Percentiles rank a stretch among this genome's conserved stretches.
These are phyloP conservation scores for Leptinotarsa tumamoca DNA, from an alignment of 2,888 invertebrate genomes.

Conservation along the genomic window DNA sequence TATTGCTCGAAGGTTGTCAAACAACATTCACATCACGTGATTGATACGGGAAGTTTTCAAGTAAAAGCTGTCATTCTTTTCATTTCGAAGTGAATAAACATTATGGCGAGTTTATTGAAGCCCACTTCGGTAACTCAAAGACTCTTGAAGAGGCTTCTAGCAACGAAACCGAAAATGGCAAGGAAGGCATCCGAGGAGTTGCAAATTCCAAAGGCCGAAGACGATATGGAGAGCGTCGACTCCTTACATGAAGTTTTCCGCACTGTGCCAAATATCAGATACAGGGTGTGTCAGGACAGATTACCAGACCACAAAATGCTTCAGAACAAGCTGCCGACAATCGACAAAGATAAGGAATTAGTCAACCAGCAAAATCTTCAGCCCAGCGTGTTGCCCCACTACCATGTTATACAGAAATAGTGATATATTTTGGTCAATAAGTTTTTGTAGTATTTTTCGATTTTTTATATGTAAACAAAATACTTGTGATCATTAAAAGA, in stretches of 20 bases:
- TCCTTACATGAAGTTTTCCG: neutral
- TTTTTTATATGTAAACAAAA: neutral
- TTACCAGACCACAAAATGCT: constrained; percentile 32
- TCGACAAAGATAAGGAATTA: constrained; percentile 26
- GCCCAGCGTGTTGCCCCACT: constrained; percentile 28
- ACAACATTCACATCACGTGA: too few relatives aligned
- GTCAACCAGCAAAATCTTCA: constrained; percentile 26
- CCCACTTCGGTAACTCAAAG: neutral
- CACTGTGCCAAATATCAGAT: constrained; percentile 6
- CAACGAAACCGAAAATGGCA: constrained; percentile 4
- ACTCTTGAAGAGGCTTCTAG: neutral
- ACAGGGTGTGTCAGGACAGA: constrained; percentile 36
- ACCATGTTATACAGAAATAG: constrained; percentile 7
- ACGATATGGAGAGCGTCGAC: neutral
- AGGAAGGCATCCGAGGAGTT: neutral
- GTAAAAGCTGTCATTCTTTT: too few relatives aligned
- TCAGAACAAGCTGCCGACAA: constrained; percentile 16
- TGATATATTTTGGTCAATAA: neutral
- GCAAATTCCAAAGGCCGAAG: neutral
- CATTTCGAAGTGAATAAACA: neutral
- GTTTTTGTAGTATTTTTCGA: neutral
- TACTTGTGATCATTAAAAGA: neutral
- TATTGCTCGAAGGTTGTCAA: too few relatives aligned
- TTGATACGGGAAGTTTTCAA: too few relatives aligned
- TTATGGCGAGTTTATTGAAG: constrained; percentile 21